A percentile compares a stretch with the other conserved stretches of the same genome.
Conservation (phyloP, 1,140 invertebrate species). For the Zaprionus nigranus region DNA sequence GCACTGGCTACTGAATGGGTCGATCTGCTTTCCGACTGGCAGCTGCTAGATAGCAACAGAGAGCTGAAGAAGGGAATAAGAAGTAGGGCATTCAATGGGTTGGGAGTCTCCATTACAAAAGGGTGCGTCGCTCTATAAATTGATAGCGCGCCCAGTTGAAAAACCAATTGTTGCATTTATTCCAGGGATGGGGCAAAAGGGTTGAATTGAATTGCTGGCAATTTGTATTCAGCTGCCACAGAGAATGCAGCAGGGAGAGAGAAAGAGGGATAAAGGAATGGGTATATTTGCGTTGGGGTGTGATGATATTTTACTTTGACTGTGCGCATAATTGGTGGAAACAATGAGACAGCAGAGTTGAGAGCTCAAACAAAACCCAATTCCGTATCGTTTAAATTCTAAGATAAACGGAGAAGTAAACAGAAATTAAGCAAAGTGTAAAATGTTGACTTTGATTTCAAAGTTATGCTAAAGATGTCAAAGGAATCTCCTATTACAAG, state of each 20-base stretch:
- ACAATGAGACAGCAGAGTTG: constrained; percentile 7
- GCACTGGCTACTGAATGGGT: constrained; percentile 10
- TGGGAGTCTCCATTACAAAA: constrained; percentile 15
- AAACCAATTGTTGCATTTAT: constrained; percentile 60
- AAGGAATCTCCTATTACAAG: not conserved
- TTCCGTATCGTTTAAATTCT: not conserved
- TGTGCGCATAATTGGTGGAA: constrained; percentile 23
- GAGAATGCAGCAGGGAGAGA: not conserved
- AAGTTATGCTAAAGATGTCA: not conserved
- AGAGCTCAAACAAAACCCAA: not conserved
- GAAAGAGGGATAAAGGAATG: not conserved
- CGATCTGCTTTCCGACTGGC: constrained; percentile 30
- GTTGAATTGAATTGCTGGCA: constrained; percentile 58
- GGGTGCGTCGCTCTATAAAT: constrained; percentile 35
- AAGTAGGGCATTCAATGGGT: not conserved
- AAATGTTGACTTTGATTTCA: not conserved
- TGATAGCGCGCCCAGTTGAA: constrained; percentile 24
- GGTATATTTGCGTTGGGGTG: constrained; percentile 7
- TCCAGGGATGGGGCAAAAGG: constrained; percentile 16
- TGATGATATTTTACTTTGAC: constrained; percentile 26
- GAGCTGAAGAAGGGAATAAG: not conserved
- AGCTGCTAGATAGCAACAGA: constrained; percentile 15
- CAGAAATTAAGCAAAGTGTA: not conserved
- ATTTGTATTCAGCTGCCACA: constrained; percentile 41
- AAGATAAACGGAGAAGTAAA: not conserved